Evolutionary conservation across 2,888 invertebrate species (phyloP).

Genomic region (Troides helena): DNA sequence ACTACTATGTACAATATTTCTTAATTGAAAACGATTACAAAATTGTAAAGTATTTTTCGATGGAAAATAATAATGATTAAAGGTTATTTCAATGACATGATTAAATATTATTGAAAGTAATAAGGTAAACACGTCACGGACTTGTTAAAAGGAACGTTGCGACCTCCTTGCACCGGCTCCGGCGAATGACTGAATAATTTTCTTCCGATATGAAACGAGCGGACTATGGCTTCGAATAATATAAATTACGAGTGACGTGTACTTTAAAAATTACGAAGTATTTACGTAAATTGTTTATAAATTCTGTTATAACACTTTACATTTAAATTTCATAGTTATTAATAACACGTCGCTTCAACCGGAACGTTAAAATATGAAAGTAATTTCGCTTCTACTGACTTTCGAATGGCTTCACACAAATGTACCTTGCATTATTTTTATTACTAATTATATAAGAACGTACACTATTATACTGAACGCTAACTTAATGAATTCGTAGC

Average conservation of each 20-base stretch:
- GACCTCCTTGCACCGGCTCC: constrained; percentile 47
- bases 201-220: neutral
- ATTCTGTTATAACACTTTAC: neutral
- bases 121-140: constrained; percentile 39
- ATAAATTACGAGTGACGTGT: neutral
- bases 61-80: neutral
- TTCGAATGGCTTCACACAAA: too few species aligned
- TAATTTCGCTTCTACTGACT: too few species aligned
- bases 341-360: neutral
- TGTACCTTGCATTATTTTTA: too few species aligned
- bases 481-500: too few species aligned
- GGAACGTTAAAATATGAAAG: neutral
- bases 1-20: neutral
- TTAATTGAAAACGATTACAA: neutral
- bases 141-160: constrained; percentile 49
- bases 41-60: neutral
- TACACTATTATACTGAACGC: too few species aligned
- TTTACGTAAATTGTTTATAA: neutral
- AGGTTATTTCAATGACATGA: constrained; percentile 14
- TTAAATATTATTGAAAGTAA: constrained; percentile 14
- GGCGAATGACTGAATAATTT: constrained; percentile 48
- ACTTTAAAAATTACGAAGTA: neutral
- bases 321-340: neutral
- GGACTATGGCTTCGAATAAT: neutral
- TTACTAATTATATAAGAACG: too few species aligned